Conservation (phyloP, 2,797 vertebrate genomes). For the Halcyon leucocephala region DNA sequence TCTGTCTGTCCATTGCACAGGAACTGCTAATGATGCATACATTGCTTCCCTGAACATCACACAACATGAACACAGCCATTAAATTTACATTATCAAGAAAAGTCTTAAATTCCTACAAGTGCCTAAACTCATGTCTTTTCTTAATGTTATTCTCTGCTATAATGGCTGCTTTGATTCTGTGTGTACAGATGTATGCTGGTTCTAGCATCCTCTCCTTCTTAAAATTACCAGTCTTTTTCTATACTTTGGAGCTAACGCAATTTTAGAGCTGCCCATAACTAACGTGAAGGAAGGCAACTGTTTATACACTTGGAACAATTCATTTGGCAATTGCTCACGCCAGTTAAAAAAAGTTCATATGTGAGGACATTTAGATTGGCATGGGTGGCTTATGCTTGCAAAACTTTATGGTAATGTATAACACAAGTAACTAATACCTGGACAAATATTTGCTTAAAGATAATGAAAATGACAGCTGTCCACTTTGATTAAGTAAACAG, state of each 20-base stretch:
- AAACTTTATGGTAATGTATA: not conserved
- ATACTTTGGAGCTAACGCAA: not conserved
- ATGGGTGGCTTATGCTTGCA: not conserved
- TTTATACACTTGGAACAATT: not conserved
- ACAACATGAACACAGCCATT: not conserved
- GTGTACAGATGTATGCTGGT: not conserved
- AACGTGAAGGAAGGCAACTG: not conserved
- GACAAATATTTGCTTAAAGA: slow-evolving; percentile 40
- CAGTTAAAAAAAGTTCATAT: not conserved
- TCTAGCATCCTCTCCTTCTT: not conserved
- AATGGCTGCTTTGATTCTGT: not conserved
- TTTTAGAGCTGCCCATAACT: not conserved
- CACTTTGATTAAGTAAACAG: slow-evolving; percentile 6
- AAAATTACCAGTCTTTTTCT: not conserved
- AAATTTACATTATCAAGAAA: not conserved
- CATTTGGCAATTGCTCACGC: not conserved
- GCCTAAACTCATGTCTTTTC: not conserved
- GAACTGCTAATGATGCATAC: not conserved
- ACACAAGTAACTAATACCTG: not conserved
- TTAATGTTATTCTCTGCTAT: not conserved
- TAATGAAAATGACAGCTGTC: slow-evolving; percentile 30
- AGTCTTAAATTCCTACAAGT: not conserved
- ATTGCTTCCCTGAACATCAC: not conserved
- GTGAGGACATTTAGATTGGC: not conserved
- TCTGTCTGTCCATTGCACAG: not conserved